Base-by-base conservation (phyloP, 2,797 vertebrate species). In the Macropodus opercularis region DNA sequence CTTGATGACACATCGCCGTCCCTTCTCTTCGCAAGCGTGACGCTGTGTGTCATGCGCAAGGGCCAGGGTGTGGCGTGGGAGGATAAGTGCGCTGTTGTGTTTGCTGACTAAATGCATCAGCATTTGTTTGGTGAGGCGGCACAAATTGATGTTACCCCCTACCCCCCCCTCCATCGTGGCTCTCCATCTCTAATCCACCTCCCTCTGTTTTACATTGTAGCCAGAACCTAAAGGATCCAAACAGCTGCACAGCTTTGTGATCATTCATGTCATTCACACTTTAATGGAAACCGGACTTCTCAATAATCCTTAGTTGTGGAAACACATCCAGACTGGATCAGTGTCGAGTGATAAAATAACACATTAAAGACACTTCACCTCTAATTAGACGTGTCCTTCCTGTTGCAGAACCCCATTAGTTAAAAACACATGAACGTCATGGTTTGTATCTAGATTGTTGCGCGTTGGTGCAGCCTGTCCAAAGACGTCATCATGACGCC, bases 61-160 rank as follows among this genome's bases (percentile, higher is more conserved):
- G 64, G 76, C 7, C 78, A 84, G 80, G 86, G 87, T 73, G 88
- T 87, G 83, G 84, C 72, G 61, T 85, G 87, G 77, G 85, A 85
- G 67, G 77, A 71, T 77, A 69, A 73, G 68, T 73, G 71, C 22
- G 69, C 73, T 40, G 69, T 72, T 73, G 71, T 63, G 62, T 80
- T 83, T 72, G 79, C 78, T 69, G 75, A 67, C 66, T 63, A 66
- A 66, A 74, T 23, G 41, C 76, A 56, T 63, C 56, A 73, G 60
- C 54, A 56, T 79, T 81, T 75, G 63, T 86, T 79, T 79, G 74
- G 59, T 54, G 59, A 43, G 21, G 53, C 19, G 3, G 38, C 6
- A 8, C 19, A 22, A 69, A 51, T 63, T 78, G 36, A 57, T 53
- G 62, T 63, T 60, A 61, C 50, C 49, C 31, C 46, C 12, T 18